A percentile compares a stretch with the other conserved stretches of the same genome.
Evolutionary conservation across 2,888 invertebrate species (phyloP).

Genomic region (Acleris literana): DNA sequence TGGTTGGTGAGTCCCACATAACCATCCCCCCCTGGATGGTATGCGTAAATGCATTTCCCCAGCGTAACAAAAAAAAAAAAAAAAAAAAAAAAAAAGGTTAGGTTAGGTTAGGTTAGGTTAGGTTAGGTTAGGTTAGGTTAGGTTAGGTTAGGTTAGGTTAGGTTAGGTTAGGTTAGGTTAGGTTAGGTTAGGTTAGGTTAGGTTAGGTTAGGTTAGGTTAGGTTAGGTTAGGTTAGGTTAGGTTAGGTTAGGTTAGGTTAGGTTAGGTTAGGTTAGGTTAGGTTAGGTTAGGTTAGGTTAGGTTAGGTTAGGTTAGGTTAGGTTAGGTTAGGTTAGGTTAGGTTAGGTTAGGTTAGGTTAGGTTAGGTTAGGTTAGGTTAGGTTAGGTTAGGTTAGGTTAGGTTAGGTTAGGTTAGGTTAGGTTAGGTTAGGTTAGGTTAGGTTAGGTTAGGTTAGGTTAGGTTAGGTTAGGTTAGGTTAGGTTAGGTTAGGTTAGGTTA

Average conservation of each 20-base stretch:
- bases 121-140: conserved; percentile 38
- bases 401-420: conserved; percentile 38
- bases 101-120: conserved; percentile 39
- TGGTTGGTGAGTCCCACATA: too few relatives aligned
- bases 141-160: conserved; percentile 40
- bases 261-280: conserved; percentile 27
- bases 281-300: conserved; percentile 34
- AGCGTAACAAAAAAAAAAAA: too few relatives aligned
- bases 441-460: conserved; percentile 27
- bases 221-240: conserved; percentile 34
- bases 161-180: conserved; percentile 36
- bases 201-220: conserved; percentile 34
- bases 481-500: conserved; percentile 17
- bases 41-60: too few relatives aligned
- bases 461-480: conserved; percentile 1
- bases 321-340: conserved; percentile 36
- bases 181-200: conserved; percentile 36
- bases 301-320: conserved; percentile 33
- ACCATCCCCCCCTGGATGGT: too few relatives aligned
- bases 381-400: conserved; percentile 37
- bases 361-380: conserved; percentile 39
- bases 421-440: conserved; percentile 38
- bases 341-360: conserved; percentile 37
- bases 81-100: conserved; percentile 18
- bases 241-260: conserved; percentile 32